These are phyloP conservation scores for Choristoneura fumiferana DNA, from an alignment of 1,140 invertebrate species.

Conservation along the genomic window DNA sequence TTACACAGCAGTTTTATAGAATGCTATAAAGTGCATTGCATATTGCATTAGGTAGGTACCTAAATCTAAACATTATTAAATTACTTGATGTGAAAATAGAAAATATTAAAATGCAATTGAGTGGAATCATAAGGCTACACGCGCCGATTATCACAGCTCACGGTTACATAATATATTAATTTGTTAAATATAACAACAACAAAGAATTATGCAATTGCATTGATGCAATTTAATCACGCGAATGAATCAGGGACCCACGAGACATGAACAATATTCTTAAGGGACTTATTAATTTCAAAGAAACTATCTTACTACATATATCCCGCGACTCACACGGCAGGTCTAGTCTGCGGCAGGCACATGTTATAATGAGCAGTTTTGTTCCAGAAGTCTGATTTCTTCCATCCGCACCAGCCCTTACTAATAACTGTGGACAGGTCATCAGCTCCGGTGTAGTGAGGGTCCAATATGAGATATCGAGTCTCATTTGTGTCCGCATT, in stretches of 20 bases:
- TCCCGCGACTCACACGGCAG: slow-evolving; percentile 25
- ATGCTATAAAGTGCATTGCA: too few relatives aligned
- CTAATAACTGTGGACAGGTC: slow-evolving; percentile 84
- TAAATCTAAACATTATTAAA: not conserved
- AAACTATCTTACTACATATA: not conserved
- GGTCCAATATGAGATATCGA: slow-evolving; percentile 97
- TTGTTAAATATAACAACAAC: too few relatives aligned
- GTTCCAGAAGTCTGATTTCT: slow-evolving; percentile 93
- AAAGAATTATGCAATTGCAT: too few relatives aligned
- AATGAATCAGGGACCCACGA: not conserved
- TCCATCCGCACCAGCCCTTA: slow-evolving; percentile 98
- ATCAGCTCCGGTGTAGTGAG: slow-evolving; percentile 96
- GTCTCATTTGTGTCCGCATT: slow-evolving; percentile 87
- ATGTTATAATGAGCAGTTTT: slow-evolving; percentile 96
- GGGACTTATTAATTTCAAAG: not conserved
- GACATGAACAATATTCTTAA: not conserved
- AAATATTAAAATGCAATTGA: slow-evolving; percentile 31
- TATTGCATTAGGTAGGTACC: too few relatives aligned
- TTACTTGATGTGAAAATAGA: not conserved
- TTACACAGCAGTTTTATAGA: too few relatives aligned
- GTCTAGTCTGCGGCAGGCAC: slow-evolving; percentile 89
- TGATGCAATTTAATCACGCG: not conserved
- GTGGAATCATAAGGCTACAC: slow-evolving; percentile 26
- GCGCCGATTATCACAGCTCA: slow-evolving; percentile 26
- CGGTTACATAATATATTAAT: slow-evolving; percentile 5